Conservation (phyloP, 2,113 vertebrate genomes). For the Poecile atricapillus region DNA sequence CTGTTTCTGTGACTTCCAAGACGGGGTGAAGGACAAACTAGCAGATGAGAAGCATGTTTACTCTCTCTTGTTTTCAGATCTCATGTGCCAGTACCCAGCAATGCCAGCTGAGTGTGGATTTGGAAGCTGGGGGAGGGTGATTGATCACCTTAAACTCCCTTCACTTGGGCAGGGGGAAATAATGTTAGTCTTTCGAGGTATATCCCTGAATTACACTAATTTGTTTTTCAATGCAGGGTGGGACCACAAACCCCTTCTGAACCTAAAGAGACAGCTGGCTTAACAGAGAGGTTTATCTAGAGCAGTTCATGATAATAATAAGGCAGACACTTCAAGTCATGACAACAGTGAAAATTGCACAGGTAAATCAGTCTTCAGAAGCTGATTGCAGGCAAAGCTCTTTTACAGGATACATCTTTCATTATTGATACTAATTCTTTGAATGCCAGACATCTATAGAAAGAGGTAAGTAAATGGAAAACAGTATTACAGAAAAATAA, state of each 20-base stretch:
- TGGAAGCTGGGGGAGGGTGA: not conserved
- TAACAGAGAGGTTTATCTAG: not conserved
- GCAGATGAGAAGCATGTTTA: not conserved
- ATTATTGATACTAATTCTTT: not conserved
- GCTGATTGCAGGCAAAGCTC: not conserved
- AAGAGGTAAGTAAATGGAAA: not conserved
- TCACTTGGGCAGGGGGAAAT: not conserved
- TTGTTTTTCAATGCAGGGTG: not conserved
- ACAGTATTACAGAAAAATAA: not conserved
- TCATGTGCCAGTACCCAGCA: not conserved
- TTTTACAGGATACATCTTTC: not conserved
- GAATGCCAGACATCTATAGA: not conserved
- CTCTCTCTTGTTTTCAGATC: not conserved
- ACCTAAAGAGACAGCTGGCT: not conserved
- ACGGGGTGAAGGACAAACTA: not conserved
- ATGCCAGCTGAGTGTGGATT: not conserved
- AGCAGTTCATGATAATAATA: not conserved
- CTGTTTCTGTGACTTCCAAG: not conserved
- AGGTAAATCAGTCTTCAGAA: not conserved
- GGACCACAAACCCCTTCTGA: not conserved
- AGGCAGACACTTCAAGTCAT: not conserved
- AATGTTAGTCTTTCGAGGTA: not conserved
- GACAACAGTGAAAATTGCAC: not conserved
- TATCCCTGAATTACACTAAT: not conserved
- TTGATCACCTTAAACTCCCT: not conserved